Percentiles rank a stretch among this genome's conserved stretches.
Conservation (phyloP, 2,888 invertebrate genomes). For the Epirrita christyi region DNA sequence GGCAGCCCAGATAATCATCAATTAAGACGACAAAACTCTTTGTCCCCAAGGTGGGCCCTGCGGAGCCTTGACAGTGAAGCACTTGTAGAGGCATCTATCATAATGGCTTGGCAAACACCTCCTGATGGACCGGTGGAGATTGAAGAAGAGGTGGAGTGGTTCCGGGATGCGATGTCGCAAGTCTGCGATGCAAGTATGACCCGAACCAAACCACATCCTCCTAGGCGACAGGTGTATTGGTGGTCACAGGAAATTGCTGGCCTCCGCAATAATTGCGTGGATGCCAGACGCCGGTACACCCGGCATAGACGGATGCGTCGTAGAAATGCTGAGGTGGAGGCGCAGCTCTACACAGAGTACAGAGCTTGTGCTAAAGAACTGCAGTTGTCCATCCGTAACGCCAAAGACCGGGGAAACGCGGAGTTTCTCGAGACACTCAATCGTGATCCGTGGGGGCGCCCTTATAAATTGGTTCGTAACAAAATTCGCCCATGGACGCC, state of each 20-base stretch:
- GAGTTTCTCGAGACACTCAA: conserved; percentile 5
- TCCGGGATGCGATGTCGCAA: no score
- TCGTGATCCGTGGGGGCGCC: conserved; percentile 10
- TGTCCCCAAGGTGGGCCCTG: no score
- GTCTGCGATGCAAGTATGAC: no score
- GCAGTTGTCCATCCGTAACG: neutral
- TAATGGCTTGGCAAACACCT: no score
- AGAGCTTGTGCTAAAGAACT: neutral
- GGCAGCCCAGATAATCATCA: no score
- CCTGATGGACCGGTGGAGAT: no score
- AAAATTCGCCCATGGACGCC: conserved; percentile 11
- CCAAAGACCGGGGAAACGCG: neutral
- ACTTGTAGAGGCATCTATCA: no score
- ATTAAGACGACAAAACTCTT: no score
- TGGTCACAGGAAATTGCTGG: conserved; percentile 12
- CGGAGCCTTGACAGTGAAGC: no score
- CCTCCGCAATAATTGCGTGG: conserved; percentile 2
- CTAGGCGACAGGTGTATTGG: conserved; percentile 11
- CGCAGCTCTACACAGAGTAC: neutral
- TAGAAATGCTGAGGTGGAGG: conserved; percentile 1
- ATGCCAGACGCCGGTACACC: conserved; percentile 9
- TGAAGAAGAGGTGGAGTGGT: no score
- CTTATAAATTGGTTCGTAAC: neutral
- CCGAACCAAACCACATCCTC: neutral
- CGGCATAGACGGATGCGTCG: conserved; percentile 1